phyloP scores from a whole-genome alignment of 2,888 invertebrate species.

The Petrophora chlorosata region DNA sequence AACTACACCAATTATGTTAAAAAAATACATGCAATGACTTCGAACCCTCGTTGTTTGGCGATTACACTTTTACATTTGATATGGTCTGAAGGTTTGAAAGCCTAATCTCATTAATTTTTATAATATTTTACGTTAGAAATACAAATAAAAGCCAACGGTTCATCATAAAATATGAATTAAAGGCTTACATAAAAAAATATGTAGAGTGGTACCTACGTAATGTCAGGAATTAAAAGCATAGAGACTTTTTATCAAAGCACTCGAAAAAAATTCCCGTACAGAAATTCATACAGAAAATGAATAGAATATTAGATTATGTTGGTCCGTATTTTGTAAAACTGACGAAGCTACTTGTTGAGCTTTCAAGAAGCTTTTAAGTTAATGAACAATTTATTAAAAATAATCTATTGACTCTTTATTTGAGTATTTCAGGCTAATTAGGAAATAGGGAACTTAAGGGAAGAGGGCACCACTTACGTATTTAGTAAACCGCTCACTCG shows the following conservation, averaged over 20 bases:
- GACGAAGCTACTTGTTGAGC: slow-evolving; percentile 80
- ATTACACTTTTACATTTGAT: no score
- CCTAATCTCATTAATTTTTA: no score
- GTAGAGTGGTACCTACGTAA: slow-evolving; percentile 33
- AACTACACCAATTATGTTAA: no score
- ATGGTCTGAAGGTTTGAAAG: no score
- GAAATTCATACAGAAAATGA: slow-evolving; percentile 78
- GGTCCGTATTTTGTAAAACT: slow-evolving; percentile 77
- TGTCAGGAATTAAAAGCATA: slow-evolving; percentile 46
- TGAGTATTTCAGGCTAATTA: slow-evolving; percentile 53
- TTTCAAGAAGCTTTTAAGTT: slow-evolving; percentile 82
- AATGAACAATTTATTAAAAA: slow-evolving; percentile 78
- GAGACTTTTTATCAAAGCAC: slow-evolving; percentile 60
- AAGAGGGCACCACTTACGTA: no score
- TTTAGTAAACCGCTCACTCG: no score
- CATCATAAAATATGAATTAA: slow-evolving; percentile 29
- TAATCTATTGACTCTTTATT: slow-evolving; percentile 72
- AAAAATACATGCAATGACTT: no score
- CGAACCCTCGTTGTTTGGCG: no score
- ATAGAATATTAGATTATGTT: slow-evolving; percentile 82
- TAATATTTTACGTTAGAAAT: background rate
- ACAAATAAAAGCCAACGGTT: slow-evolving; percentile 12
- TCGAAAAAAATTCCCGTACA: slow-evolving; percentile 65
- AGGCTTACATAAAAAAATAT: slow-evolving; percentile 40
- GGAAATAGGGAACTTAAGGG: slow-evolving; percentile 1